Evolutionary conservation across 2,888 invertebrate species (phyloP), one percentile per base, ranked within the genome.

Genomic region (Penaeus monodon): DNA sequence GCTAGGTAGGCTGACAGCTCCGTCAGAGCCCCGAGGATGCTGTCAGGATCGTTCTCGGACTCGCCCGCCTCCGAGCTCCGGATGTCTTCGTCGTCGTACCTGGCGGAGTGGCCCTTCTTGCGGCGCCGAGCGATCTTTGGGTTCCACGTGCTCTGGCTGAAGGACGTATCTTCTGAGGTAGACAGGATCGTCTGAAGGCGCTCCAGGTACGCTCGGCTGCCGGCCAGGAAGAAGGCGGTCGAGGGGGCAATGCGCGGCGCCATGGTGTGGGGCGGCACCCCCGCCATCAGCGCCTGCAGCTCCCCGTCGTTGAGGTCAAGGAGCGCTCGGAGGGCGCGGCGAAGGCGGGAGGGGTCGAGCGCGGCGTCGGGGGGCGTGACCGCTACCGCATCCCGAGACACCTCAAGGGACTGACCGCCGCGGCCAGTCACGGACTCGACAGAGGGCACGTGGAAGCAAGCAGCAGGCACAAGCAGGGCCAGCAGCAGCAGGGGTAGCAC

Each of bases 241-340:
- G 82, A 82, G 24, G 86, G 86, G 6, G 86, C 57, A 27, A 87
- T 29, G 17, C 77, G 49, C 10, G 64, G 63, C 22, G 81, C 82
- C 57, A 80, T 29, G n/a, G 76, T 64, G 27, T 78, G 33, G 7
- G 82, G 68, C 44, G 82, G 82, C 44, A 77, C 78, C 29, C 86
- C 86, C 38, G 66, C 77, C 83, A 87, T 68, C n/a, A 87, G 78
- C 14, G 83, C 57, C 65, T 83, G 78, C 8, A 87, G 64, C 64
- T 87, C 86, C 14, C 81, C 86, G 63, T 87, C 86, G 70, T 87
- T 87, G 33, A 87, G 79, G 29, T 77, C 78, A 33, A 87, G 83
- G 22, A 87, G 81, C 20, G 83, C 82, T 27, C 66, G 73, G 33
- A 87, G 79, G 14, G 82, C 86, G 44, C 57, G 70, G 29, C 86